A percentile compares a stretch with the other conserved stretches of the same genome.
Evolutionary conservation across 2,113 vertebrate species (phyloP).

Genomic region (Istiophorus platypterus): DNA sequence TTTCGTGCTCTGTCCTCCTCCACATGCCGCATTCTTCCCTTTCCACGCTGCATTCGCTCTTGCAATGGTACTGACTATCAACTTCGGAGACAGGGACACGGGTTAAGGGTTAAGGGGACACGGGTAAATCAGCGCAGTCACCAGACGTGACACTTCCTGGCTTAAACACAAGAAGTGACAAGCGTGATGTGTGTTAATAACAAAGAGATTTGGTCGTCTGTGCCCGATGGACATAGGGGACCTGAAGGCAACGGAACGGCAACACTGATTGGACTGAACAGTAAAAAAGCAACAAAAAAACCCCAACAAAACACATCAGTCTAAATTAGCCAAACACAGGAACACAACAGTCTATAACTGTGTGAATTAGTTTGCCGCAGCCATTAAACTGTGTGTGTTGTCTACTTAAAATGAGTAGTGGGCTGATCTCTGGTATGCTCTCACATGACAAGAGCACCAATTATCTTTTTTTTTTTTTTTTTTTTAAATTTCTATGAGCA

Average conservation of each 20-base stretch:
- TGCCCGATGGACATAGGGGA: not conserved
- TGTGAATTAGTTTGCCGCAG: not conserved
- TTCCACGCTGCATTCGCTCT: not conserved
- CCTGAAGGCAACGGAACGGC: not conserved
- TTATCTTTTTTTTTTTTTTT: not conserved
- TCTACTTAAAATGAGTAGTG: not conserved
- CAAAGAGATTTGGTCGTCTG: not conserved
- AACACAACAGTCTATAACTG: not conserved
- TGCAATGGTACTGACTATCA: not conserved
- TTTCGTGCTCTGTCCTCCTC: not conserved
- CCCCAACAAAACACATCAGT: too few relatives aligned
- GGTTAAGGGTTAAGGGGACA: too few relatives aligned
- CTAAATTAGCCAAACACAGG: not conserved
- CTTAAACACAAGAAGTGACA: constrained; percentile 36
- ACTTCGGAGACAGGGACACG: constrained; percentile 6
- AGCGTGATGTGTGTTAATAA: constrained; percentile 3
- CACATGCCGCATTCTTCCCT: not conserved
- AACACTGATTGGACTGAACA: too few relatives aligned
- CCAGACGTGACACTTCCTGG: not conserved
- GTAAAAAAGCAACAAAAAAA: too few relatives aligned
- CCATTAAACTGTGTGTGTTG: not conserved
- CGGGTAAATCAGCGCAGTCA: constrained; percentile 14
- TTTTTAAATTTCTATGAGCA: constrained; percentile 3
- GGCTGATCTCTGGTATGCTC: constrained; percentile 7
- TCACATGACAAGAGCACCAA: not conserved